Base-by-base conservation (phyloP, 2,797 vertebrate genomes). In the Xiphorhynchus erythropygius region DNA sequence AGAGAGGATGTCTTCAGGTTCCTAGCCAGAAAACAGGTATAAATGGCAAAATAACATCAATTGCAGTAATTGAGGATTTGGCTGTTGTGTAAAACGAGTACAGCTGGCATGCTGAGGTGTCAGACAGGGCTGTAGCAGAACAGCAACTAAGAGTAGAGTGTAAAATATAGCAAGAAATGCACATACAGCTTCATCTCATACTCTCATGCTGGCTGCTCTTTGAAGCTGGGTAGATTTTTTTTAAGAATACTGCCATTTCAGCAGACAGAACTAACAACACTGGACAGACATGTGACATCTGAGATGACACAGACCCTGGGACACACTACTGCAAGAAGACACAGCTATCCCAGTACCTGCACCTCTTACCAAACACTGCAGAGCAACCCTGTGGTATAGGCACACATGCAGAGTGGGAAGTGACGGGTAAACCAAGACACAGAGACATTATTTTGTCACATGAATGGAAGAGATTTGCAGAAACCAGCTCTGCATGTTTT, bases 61-160 rank as follows among this genome's bases (percentile, higher is more conserved):
- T 12, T 74, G 68, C 52, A 83, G 41, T 63, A 94, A 89, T 3
- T 90, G 70, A 17, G 64, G 60, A 83, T 74, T 64, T 4, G 23
- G 33, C 27, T 55, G 80, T 37, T 63, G 62, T 69, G 33, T 50
- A 89, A 91, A 95, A 84, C 4, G 6, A 76, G 67, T 80, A 69
- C 73, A 95, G 81, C 64, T 87, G 92, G 80, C 75, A 44, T 35
- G 78, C 84, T 92, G 84, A 96, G 71, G 92, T 82, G 88, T 93
- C 93, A 95, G 90, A 90, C 55, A 67, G 41, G 65, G 63, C 86
- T 90, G 67, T n/a, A 78, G 75, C 75, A 93, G 53, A 96, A 64
- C 25, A 93, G 84, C 88, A 85, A 25, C 71, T 56, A 71, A 47
- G 12, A 90, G 44, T 13, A 52, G 47, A 49, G 30, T 47, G 64